Evolutionary conservation across 2,888 invertebrate genomes (phyloP).

Genomic region (Saturnia pavonia): DNA sequence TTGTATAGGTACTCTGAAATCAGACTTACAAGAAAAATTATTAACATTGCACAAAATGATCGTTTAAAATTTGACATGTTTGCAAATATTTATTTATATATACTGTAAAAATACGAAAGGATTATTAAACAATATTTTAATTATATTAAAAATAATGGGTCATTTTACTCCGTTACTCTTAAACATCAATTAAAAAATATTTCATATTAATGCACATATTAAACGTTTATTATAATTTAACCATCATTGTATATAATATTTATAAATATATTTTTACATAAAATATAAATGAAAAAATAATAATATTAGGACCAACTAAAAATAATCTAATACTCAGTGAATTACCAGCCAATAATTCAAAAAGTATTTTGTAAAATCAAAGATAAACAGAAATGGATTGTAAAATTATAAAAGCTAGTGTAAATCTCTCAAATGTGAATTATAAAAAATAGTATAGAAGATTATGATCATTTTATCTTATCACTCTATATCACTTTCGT

Average conservation of each 20-base stretch:
- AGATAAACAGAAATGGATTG: too few species aligned
- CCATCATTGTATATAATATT: not conserved
- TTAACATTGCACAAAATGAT: not conserved
- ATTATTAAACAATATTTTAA: not conserved
- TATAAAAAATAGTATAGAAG: too few species aligned
- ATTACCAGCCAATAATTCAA: constrained; percentile 47
- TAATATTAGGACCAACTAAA: constrained; percentile 14
- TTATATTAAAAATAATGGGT: not conserved
- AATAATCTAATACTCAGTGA: constrained; percentile 31
- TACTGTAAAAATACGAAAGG: too few species aligned
- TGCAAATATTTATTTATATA: not conserved
- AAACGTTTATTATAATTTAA: not conserved
- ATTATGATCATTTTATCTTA: too few species aligned
- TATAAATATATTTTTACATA: not conserved
- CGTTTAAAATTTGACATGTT: too few species aligned
- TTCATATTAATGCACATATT: not conserved
- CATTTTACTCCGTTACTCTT: not conserved
- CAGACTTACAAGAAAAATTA: not conserved
- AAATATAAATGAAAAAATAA: not conserved
- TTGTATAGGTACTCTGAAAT: not conserved
- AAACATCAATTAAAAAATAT: not conserved
- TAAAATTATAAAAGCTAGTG: not conserved
- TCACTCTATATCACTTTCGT: too few species aligned
- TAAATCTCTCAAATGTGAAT: not conserved
- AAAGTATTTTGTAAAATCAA: constrained; percentile 27